Evolutionary conservation across 2,888 invertebrate genomes (phyloP).

Genomic region (Phortica magna): DNA sequence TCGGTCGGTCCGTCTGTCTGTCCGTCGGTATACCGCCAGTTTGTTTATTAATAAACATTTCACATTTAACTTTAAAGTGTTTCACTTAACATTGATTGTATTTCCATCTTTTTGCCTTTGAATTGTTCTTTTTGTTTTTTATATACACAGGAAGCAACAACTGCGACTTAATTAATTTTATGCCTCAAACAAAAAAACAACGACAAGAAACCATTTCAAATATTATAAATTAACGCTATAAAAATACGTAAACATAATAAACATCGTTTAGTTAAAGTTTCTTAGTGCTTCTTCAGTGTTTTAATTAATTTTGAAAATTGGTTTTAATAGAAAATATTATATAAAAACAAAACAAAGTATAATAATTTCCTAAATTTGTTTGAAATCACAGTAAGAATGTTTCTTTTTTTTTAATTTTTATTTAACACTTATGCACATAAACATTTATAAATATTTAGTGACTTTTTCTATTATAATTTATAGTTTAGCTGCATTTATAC

Average conservation of each 20-base stretch:
- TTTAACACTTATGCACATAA: background rate
- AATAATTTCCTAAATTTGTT: slow-evolving; percentile 54
- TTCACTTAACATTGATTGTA: too few relatives aligned
- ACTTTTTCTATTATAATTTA: background rate
- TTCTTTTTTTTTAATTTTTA: slow-evolving; percentile 42
- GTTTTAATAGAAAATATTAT: background rate
- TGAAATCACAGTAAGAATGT: slow-evolving; percentile 72
- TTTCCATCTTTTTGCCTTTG: too few relatives aligned
- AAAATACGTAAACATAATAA: too few relatives aligned
- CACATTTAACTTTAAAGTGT: too few relatives aligned
- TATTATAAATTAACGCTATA: background rate
- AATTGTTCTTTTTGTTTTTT: too few relatives aligned
- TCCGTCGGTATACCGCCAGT: too few relatives aligned
- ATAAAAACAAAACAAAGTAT: slow-evolving; percentile 3
- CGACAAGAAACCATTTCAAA: background rate
- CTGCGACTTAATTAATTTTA: background rate
- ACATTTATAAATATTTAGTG: background rate
- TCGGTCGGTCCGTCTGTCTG: too few relatives aligned
- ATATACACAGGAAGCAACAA: too few relatives aligned
- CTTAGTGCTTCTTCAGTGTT: too few relatives aligned
- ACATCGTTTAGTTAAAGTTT: too few relatives aligned
- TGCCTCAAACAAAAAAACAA: background rate
- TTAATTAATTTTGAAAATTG: too few relatives aligned
- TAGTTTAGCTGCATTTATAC: background rate
- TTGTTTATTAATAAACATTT: too few relatives aligned